Evolutionary conservation across 2,888 invertebrate genomes (phyloP).

Genomic region (Plusia festucae): DNA sequence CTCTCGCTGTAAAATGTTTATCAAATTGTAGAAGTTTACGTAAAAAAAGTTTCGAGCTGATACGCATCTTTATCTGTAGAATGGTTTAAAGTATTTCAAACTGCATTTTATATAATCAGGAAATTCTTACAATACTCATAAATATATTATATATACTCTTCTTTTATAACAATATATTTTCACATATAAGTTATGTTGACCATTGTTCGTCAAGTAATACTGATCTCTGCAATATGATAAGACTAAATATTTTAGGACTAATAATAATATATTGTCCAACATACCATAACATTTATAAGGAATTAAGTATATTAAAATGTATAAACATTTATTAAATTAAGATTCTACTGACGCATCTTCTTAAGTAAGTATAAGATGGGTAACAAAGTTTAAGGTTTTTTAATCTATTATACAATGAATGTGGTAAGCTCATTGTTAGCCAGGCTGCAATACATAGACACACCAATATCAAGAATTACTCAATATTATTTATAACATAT

Average conservation of each 20-base stretch:
- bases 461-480: constrained; percentile 19
- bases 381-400: not conserved
- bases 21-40: constrained; percentile 41
- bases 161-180: constrained; percentile 1
- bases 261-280: constrained; percentile 5
- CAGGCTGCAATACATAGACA: constrained; percentile 40
- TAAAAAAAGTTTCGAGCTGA: constrained; percentile 36
- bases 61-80: constrained; percentile 25
- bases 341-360: not conserved
- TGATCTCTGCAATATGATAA: constrained; percentile 3
- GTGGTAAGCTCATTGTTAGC: constrained; percentile 18
- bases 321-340: constrained; percentile 5
- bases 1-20: constrained; percentile 51
- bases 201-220: constrained; percentile 4
- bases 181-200: not conserved
- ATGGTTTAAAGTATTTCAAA: not conserved
- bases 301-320: constrained; percentile 1
- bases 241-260: constrained; percentile 1
- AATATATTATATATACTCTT: constrained; percentile 6
- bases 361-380: not conserved
- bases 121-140: not conserved
- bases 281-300: constrained; percentile 7
- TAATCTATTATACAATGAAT: not conserved
- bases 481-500: not conserved
- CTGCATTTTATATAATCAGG: not conserved